Base-by-base conservation (phyloP, 2,888 invertebrate genomes). In the Didymodactylos carnosus region DNA sequence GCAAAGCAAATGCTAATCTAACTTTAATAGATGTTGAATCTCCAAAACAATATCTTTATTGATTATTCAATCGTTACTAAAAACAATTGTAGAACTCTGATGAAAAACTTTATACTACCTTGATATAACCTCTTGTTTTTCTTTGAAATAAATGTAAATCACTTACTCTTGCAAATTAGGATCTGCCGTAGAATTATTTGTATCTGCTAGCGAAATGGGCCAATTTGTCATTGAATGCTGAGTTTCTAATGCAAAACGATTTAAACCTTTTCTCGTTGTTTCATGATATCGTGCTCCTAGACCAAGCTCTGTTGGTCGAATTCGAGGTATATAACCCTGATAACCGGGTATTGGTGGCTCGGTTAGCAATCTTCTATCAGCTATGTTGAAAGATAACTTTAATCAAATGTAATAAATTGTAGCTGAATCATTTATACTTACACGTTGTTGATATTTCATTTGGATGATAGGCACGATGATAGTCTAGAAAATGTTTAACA, bases 281-380 rank as follows among this genome's bases (percentile, higher is more conserved):
- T 78, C 76, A 75, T 82, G 79, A 77, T 82, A 83, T 19, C 75
- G 73, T 49, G 77, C 76, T 8, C 83, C 83, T 14, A 83, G 79
- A 2, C 83, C 83, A 2, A 80, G 76, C 74, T 82, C 82, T 19
- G 83, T 83, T 23, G 81, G 79, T 75, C 78, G 76, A 27, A 83
- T 80, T 62, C 81, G 78, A 4, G 83, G 83, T 27, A 83, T 79
- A 75, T 79, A 83, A 16, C 83, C 83, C 23, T 25, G 39, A 39
- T 72, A 70, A 3, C 83, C 83, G 19, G 83, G 83, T 14, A 83
- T 81, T 3, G 83, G 83, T 8, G 83, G 80, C 76, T 83, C 83
- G 69, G 78, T 78, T 69, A 79, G 70, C 0, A 77, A 76, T 46
- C 80, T 77, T 72, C 78, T 80, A 75, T 80, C 80, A 75, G 80